These are phyloP conservation scores for Lycia hirtaria DNA, from an alignment of 2,888 invertebrate species.

Conservation along the genomic window DNA sequence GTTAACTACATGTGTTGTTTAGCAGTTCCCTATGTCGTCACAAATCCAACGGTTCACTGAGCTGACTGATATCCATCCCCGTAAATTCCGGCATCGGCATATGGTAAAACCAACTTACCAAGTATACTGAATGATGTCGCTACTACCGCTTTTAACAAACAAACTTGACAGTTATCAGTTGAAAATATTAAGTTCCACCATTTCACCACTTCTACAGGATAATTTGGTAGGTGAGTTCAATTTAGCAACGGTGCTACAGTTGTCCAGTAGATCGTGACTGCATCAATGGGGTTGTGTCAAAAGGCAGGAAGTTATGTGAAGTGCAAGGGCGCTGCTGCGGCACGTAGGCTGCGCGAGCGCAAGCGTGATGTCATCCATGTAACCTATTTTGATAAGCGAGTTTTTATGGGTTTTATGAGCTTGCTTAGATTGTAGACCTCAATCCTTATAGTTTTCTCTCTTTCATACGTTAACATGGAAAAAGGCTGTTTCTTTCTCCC, in stretches of 20 bases:
- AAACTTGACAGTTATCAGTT: not conserved
- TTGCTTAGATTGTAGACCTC: not conserved
- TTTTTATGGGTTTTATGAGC: not conserved
- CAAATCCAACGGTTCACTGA: conserved; percentile 17
- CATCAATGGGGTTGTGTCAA: conserved; percentile 68
- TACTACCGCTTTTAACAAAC: not conserved
- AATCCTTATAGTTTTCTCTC: too few relatives aligned
- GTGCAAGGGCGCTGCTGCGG: conserved; percentile 65
- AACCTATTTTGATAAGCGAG: conserved; percentile 13
- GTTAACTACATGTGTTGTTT: not conserved
- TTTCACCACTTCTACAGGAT: not conserved
- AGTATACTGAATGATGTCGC: not conserved
- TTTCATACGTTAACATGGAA: too few relatives aligned
- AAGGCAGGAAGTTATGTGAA: conserved; percentile 67
- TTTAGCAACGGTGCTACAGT: conserved; percentile 55
- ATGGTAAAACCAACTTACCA: not conserved
- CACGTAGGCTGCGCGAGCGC: conserved; percentile 29
- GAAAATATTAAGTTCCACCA: not conserved
- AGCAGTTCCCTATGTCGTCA: not conserved
- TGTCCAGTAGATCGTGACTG: conserved; percentile 65
- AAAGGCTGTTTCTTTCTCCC: too few relatives aligned
- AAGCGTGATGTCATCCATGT: conserved; percentile 15
- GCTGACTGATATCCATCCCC: conserved; percentile 32
- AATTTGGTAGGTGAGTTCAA: conserved; percentile 33
- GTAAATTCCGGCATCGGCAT: conserved; percentile 47